Conservation (phyloP, 1,140 invertebrate species). For the Melipona quadrifasciata region DNA sequence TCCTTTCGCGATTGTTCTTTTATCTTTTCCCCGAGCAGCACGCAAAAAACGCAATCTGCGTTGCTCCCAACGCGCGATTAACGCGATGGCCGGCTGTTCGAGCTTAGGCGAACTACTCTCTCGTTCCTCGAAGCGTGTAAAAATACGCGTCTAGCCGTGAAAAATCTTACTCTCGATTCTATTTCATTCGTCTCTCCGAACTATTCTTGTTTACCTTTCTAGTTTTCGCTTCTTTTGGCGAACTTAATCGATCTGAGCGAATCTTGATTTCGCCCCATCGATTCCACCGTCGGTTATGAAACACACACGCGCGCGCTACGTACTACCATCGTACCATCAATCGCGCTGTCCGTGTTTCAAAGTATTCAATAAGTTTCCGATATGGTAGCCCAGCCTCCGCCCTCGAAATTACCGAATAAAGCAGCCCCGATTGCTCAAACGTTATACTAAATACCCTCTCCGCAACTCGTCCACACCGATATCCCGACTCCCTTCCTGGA, state of each 20-base stretch:
- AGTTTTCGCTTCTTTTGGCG: not conserved
- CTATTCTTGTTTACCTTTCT: not conserved
- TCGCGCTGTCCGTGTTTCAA: no score
- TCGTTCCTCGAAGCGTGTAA: not conserved
- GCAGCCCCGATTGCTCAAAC: not conserved
- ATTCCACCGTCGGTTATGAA: not conserved
- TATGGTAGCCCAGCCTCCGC: no score
- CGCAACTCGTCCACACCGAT: not conserved
- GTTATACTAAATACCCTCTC: not conserved
- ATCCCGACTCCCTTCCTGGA: not conserved
- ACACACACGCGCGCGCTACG: no score
- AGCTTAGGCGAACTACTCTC: conserved; percentile 3
- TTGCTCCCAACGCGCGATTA: not conserved
- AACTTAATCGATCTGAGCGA: not conserved
- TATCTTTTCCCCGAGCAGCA: not conserved
- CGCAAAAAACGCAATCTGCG: conserved; percentile 14
- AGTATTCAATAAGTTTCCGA: not conserved
- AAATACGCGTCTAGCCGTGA: conserved; percentile 11
- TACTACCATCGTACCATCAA: no score
- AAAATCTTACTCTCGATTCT: conserved; percentile 6
- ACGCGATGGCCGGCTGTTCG: not conserved
- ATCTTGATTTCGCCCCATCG: not conserved
- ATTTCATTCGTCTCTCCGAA: not conserved
- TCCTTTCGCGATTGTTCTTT: not conserved
- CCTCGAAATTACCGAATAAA: not conserved